phyloP scores from a whole-genome alignment of 2,113 vertebrate species.

The Oreotrochilus melanogaster region DNA sequence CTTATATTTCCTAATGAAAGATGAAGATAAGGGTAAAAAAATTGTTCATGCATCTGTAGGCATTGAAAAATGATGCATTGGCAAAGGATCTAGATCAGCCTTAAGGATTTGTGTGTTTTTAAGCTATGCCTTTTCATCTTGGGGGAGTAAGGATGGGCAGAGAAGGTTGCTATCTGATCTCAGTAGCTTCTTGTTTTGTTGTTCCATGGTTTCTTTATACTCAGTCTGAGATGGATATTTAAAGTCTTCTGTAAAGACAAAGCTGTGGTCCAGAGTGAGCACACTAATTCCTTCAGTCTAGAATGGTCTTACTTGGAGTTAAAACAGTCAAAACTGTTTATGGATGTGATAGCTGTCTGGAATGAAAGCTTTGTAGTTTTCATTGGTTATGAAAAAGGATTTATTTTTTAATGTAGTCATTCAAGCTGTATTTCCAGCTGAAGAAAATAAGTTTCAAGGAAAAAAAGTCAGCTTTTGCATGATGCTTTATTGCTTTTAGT shows the following conservation, averaged over 20 bases:
- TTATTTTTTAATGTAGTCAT: not conserved
- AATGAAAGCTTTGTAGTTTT: not conserved
- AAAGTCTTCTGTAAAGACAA: not conserved
- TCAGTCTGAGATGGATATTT: not conserved
- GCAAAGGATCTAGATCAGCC: not conserved
- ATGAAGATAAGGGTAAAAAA: not conserved
- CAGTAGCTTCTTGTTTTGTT: fast-evolving
- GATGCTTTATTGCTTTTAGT: not conserved
- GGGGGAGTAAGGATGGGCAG: fast-evolving
- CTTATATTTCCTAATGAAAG: not conserved
- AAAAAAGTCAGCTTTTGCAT: not conserved
- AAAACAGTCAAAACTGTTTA: not conserved
- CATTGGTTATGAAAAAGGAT: not conserved
- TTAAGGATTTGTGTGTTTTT: not conserved
- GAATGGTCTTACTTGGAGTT: not conserved
- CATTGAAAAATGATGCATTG: not conserved
- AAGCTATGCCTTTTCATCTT: not conserved
- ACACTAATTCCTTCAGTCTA: not conserved
- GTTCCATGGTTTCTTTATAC: not conserved
- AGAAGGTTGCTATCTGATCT: not conserved
- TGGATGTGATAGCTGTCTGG: not conserved
- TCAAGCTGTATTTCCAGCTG: not conserved
- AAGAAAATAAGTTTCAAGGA: not conserved
- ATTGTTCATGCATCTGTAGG: not conserved
- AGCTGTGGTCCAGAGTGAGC: not conserved